Evolutionary conservation across 2,797 vertebrate species (phyloP).

Genomic region (Gobionotothen gibberifrons): DNA sequence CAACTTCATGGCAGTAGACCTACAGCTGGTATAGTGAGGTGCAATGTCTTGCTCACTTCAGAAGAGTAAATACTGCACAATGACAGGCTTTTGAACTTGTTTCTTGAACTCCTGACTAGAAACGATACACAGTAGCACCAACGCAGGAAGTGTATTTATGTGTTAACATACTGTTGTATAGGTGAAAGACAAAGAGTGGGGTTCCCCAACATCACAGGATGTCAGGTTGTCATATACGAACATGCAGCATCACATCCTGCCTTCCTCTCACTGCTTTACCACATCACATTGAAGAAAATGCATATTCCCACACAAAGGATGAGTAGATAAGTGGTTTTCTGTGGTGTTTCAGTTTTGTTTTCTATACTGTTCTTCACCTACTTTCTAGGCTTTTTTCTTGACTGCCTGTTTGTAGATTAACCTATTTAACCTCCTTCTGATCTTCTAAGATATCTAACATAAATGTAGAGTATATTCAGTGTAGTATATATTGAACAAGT

Average conservation of each 20-base stretch:
- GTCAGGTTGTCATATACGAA: constrained; percentile 59
- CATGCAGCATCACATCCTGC: constrained; percentile 73
- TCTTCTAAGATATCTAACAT: neutral
- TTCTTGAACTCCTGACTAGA: neutral
- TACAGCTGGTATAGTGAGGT: neutral
- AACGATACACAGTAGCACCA: constrained; percentile 7
- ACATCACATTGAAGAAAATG: constrained; percentile 47
- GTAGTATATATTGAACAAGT: neutral
- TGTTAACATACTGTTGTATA: constrained; percentile 6
- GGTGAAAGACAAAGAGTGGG: constrained; percentile 53
- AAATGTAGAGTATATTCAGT: neutral
- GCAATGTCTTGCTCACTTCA: constrained; percentile 6
- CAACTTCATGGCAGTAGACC: neutral
- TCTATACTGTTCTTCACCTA: constrained; percentile 61
- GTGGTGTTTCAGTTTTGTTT: constrained; percentile 77
- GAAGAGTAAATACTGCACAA: constrained; percentile 6
- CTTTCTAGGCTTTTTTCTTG: constrained; percentile 68
- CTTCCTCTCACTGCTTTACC: constrained; percentile 67
- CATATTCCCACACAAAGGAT: constrained; percentile 56
- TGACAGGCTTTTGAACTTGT: neutral
- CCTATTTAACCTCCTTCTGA: constrained; percentile 28
- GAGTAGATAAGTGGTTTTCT: constrained; percentile 59
- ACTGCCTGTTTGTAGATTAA: constrained; percentile 21
- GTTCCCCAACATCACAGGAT: constrained; percentile 72
- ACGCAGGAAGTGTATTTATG: constrained; percentile 42